Evolutionary conservation across 2,113 vertebrate species (phyloP).

Genomic region (Oreocharis arfaki): DNA sequence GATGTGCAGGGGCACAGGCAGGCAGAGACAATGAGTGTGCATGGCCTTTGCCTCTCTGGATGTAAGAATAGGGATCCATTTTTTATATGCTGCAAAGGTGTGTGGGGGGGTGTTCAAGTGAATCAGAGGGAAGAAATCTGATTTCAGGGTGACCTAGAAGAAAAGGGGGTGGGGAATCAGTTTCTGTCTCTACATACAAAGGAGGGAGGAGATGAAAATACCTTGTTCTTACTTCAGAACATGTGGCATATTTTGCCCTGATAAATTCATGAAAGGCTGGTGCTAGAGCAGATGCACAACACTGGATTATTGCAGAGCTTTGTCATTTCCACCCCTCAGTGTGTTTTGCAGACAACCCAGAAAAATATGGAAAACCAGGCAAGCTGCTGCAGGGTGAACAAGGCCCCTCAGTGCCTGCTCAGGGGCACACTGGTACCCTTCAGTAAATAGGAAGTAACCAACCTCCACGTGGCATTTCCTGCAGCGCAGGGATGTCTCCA

Average conservation of each 20-base stretch:
- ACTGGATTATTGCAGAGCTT: background rate
- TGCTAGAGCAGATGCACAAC: background rate
- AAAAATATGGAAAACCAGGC: background rate
- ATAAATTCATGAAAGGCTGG: background rate
- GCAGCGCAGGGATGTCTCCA: background rate
- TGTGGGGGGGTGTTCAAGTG: background rate
- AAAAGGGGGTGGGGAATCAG: background rate
- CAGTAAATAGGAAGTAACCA: background rate
- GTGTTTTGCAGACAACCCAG: background rate
- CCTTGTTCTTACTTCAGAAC: background rate
- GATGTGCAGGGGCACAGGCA: background rate
- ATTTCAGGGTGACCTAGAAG: background rate
- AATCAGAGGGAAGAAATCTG: background rate
- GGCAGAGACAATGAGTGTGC: background rate
- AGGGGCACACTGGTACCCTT: background rate
- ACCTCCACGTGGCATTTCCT: background rate
- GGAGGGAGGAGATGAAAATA: background rate
- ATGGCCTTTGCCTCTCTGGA: background rate
- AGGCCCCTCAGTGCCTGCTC: background rate
- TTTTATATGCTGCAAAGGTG: background rate
- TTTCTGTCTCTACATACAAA: background rate
- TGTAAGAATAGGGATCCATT: background rate
- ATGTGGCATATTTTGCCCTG: background rate
- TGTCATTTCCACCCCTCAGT: background rate
- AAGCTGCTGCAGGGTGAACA: background rate